Conservation (phyloP, 2,888 invertebrate species). For the Cybosia mesomella region DNA sequence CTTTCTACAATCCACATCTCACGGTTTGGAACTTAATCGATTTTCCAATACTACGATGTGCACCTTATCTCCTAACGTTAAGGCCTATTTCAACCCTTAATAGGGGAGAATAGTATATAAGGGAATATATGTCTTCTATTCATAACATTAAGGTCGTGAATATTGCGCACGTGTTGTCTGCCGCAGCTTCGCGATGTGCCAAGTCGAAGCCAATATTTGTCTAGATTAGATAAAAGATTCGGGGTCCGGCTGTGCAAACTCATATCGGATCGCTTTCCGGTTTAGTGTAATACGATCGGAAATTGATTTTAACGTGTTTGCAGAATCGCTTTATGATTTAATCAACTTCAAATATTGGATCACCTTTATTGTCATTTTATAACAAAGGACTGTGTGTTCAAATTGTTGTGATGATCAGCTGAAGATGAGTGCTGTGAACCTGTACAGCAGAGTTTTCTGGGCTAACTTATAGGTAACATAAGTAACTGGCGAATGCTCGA, state of each 20-base stretch:
- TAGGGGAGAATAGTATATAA: slow-evolving; percentile 20
- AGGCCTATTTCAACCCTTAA: slow-evolving; percentile 54
- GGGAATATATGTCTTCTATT: slow-evolving; percentile 50
- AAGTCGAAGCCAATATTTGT: slow-evolving; percentile 73
- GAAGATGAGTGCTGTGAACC: neutral
- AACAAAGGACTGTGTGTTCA: neutral
- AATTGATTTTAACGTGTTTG: slow-evolving; percentile 46
- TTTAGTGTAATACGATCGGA: slow-evolving; percentile 49
- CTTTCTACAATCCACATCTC: slow-evolving; percentile 75
- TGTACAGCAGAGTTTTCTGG: neutral
- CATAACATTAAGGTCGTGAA: slow-evolving; percentile 46
- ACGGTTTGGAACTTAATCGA: slow-evolving; percentile 67
- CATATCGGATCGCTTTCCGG: slow-evolving; percentile 56
- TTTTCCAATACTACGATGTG: slow-evolving; percentile 58
- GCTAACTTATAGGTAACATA: no score
- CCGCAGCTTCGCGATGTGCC: slow-evolving; percentile 66
- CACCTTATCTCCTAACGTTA: slow-evolving; percentile 64
- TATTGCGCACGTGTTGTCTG: slow-evolving; percentile 27
- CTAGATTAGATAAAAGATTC: slow-evolving; percentile 74
- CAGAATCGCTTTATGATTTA: slow-evolving; percentile 34
- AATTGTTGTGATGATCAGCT: neutral
- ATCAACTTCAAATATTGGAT: slow-evolving; percentile 23
- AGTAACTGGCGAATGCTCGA: no score
- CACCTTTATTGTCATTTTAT: slow-evolving; percentile 17
- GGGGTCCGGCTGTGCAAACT: slow-evolving; percentile 57